Conservation (phyloP, 2,888 invertebrate species). For the Catonia carolina region DNA sequence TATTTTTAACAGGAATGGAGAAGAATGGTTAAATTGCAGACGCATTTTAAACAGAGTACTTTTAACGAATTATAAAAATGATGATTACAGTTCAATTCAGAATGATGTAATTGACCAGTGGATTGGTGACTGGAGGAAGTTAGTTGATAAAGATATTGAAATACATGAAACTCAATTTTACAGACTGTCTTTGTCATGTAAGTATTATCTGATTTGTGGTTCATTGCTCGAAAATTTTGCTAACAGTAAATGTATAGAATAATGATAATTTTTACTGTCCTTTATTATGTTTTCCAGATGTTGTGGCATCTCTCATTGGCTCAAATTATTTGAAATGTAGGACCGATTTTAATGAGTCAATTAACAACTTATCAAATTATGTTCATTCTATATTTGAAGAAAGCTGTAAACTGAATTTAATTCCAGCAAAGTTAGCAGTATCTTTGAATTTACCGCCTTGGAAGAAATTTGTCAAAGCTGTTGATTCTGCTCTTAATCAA, state of each 20-base stretch:
- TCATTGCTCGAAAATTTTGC: background rate
- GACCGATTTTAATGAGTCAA: conserved; percentile 43
- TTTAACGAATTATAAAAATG: conserved; percentile 54
- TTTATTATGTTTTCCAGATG: conserved; percentile 45
- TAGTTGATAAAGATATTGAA: conserved; percentile 42
- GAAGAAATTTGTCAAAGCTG: conserved; percentile 63
- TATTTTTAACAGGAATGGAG: conserved; percentile 56
- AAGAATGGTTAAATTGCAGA: conserved; percentile 70
- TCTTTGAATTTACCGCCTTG: conserved; percentile 59
- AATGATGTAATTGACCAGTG: conserved; percentile 50
- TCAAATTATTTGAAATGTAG: conserved; percentile 35
- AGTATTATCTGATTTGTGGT: conserved; percentile 33
- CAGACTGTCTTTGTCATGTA: conserved; percentile 71
- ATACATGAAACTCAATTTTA: conserved; percentile 66
- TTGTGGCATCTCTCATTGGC: conserved; percentile 51
- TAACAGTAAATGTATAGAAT: background rate
- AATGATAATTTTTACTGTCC: conserved; percentile 14
- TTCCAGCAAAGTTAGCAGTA: conserved; percentile 61
- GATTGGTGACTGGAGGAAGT: conserved; percentile 47
- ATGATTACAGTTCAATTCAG: conserved; percentile 52
- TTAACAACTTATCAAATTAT: conserved; percentile 52
- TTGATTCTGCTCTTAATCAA: conserved; percentile 54
- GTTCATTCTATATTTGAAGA: conserved; percentile 68
- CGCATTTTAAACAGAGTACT: conserved; percentile 66
- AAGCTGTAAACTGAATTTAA: conserved; percentile 59